Evolutionary conservation across 2,888 invertebrate genomes (phyloP).

Genomic region (Andrena flavipes): DNA sequence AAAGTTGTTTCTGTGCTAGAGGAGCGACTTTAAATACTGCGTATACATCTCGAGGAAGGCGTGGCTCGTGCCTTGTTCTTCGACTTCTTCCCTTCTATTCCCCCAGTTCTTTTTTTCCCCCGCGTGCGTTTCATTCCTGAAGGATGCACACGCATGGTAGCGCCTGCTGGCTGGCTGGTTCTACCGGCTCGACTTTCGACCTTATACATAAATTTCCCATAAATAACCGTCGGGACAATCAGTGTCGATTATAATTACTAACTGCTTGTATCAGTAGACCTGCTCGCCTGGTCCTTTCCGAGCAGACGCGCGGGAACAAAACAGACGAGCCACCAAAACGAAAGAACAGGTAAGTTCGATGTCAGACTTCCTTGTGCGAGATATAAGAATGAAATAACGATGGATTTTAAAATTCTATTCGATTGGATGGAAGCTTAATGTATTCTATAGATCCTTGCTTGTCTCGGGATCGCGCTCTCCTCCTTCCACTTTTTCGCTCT

Average conservation of each 20-base stretch:
- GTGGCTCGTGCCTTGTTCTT: conserved; percentile 66
- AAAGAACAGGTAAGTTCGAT: not conserved
- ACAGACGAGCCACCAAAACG: not conserved
- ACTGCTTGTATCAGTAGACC: conserved; percentile 60
- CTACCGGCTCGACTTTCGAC: conserved; percentile 55
- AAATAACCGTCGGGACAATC: conserved; percentile 78
- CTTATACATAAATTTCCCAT: conserved; percentile 81
- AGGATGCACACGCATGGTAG: conserved; percentile 44
- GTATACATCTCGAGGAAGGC: conserved; percentile 59
- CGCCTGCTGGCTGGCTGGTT: conserved; percentile 43
- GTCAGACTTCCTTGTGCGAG: not conserved
- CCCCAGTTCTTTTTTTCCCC: conserved; percentile 1
- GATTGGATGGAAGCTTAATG: not conserved
- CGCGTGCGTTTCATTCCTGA: conserved; percentile 22
- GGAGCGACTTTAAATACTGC: conserved; percentile 52
- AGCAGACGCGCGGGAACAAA: conserved; percentile 35
- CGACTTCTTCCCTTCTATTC: conserved; percentile 45
- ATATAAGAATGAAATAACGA: not conserved
- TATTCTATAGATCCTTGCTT: not conserved
- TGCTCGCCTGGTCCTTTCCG: conserved; percentile 27
- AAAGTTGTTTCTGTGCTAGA: conserved; percentile 66
- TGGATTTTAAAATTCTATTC: not conserved
- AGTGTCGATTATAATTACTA: conserved; percentile 76
- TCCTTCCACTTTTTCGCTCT: no score
- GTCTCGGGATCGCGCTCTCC: not conserved